Conservation (phyloP, 2,797 vertebrate genomes). For the Myotis daubentonii region DNA sequence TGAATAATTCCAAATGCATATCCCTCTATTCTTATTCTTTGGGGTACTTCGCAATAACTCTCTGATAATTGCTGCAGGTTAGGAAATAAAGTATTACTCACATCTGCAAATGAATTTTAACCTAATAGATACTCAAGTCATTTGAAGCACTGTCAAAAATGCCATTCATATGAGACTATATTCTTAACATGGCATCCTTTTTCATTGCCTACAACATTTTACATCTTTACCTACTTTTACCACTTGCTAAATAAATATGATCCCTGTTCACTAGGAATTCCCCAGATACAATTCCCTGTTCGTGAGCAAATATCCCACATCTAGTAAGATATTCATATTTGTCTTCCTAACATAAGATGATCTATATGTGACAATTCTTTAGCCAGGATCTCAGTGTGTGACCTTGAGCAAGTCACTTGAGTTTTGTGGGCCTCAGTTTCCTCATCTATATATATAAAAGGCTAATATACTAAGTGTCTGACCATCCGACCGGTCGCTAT, state of each 20-base stretch:
- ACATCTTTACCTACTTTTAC: neutral
- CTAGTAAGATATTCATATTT: neutral
- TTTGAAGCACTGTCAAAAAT: neutral
- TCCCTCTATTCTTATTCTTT: neutral
- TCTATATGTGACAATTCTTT: neutral
- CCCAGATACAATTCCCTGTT: neutral
- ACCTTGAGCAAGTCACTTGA: neutral
- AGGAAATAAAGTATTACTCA: neutral
- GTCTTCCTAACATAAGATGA: neutral
- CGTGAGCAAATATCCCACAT: neutral
- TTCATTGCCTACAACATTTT: neutral
- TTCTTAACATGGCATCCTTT: neutral
- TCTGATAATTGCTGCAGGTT: neutral
- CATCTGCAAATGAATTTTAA: slow-evolving; percentile 12
- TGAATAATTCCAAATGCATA: neutral
- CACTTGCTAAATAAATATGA: neutral
- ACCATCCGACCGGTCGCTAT: too few species aligned
- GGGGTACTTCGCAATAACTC: neutral
- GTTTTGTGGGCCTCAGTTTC: neutral
- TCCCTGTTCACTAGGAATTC: neutral
- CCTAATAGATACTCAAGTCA: neutral
- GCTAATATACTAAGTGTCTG: too few species aligned
- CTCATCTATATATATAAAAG: neutral
- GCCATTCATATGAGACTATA: neutral
- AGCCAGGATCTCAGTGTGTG: neutral